Conservation (phyloP, 2,888 invertebrate species). For the Pherbina coryleti region DNA sequence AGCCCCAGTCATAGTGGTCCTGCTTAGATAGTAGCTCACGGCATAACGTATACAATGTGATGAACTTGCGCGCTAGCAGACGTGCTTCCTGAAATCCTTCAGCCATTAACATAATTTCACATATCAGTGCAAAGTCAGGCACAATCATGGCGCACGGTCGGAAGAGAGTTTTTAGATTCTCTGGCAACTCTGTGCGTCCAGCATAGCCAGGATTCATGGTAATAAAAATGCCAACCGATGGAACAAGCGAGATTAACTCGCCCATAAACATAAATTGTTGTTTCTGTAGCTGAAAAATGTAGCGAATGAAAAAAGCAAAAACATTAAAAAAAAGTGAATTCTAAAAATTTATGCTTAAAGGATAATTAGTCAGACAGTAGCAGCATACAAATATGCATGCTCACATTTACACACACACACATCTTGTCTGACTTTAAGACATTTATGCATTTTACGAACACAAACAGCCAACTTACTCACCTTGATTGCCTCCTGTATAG, state of each 20-base stretch:
- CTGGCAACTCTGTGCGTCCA: constrained; percentile 88
- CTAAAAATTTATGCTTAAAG: not conserved
- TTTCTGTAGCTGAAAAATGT: constrained; percentile 73
- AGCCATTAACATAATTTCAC: constrained; percentile 97
- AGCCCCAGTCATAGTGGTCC: constrained; percentile 99
- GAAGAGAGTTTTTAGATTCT: constrained; percentile 75
- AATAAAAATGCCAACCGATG: constrained; percentile 92
- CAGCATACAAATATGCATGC: too few species aligned
- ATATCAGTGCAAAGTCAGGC: constrained; percentile 95
- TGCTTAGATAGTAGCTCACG: constrained; percentile 92
- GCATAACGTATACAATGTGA: constrained; percentile 93
- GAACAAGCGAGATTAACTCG: constrained; percentile 80
- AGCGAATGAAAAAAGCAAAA: not conserved
- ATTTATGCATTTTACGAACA: too few species aligned
- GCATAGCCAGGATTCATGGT: constrained; percentile 99
- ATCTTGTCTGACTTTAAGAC: too few species aligned
- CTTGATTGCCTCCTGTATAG: constrained; percentile 89
- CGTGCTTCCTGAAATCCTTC: constrained; percentile 96
- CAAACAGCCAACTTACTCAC: constrained; percentile 58
- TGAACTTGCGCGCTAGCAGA: constrained; percentile 92
- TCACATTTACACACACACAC: too few species aligned
- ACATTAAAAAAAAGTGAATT: not conserved
- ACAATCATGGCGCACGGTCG: constrained; percentile 98
- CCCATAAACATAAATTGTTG: constrained; percentile 88
- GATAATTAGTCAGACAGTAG: not conserved